Base-by-base conservation (phyloP, 2,888 invertebrate species). In the Tribolium freemani region DNA sequence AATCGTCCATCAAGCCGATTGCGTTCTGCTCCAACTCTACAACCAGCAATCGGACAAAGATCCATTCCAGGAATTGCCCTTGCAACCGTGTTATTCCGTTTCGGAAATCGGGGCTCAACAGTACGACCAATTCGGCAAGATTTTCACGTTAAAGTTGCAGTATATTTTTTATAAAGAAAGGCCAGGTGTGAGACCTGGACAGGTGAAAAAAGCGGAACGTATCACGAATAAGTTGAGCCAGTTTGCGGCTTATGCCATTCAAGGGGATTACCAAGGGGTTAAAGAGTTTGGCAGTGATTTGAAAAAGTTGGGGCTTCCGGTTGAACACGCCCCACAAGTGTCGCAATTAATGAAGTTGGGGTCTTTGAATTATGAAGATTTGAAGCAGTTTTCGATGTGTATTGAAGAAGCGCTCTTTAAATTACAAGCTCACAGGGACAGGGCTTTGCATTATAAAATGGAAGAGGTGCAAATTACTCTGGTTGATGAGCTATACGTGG, bases 81-180 rank as follows among this genome's bases (percentile, higher is more conserved):
- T 98, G 76, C 96, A 97, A 86, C 94, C 97, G 0, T 97, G 96
- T 85, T 98, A 98, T 87, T 97, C 97, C 1, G 94, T 98, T 53
- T 98, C 97, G 2, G 97, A 97, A 74, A 93, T 97, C 56, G 95
- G 94, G 58, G 96, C 97, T 38, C 99, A 99, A 88, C 99, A 99
- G 86, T 99, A 96, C 85, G 99, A 99, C 87, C 96, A 98, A 86
- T 99, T 95, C 86, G 99, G 99, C 30, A 99, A 99, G 88, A 98
- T 99, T 80, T 99, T 99, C 88, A 99, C 99, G 0, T 92, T 99
- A 69, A 99, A 94, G 85, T 88, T 98, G 78, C 99, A 99, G 86
- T 98, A 98, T 84, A 95, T 99, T 68, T 97, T 98, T 87, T 99
- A 99, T 87, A 97, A 98, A 86, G 99, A 99, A 86, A 90, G 98